A percentile compares a stretch with the other conserved stretches of the same genome.
Conservation (phyloP, 92 coral and sea anemone genomes). For the Nematostella vectensis region DNA sequence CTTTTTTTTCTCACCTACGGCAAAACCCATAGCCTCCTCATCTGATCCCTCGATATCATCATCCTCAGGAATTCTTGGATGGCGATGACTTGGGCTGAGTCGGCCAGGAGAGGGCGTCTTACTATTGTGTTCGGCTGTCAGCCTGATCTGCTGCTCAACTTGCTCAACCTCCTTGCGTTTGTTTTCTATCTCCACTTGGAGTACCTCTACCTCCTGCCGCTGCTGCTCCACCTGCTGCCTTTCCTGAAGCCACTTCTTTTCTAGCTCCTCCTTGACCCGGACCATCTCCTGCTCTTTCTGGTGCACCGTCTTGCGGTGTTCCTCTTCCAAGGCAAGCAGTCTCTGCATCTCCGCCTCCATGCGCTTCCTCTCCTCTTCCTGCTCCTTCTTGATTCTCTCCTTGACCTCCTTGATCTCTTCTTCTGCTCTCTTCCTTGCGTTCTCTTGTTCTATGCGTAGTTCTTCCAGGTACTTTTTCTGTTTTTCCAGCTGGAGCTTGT, state of each 20-base stretch:
- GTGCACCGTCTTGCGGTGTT: constrained; percentile 77
- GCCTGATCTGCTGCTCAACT: constrained; percentile 71
- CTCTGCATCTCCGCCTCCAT: constrained; percentile 92
- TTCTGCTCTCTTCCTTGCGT: constrained; percentile 67
- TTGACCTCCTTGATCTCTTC: constrained; percentile 68
- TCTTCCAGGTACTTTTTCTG: constrained; percentile 90
- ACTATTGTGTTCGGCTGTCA: constrained; percentile 34
- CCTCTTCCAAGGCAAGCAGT: constrained; percentile 77
- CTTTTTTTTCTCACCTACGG: constrained; percentile 45
- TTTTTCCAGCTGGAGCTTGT: constrained; percentile 70
- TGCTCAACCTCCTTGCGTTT: constrained; percentile 80
- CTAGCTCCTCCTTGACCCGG: constrained; percentile 80
- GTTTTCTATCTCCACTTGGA: constrained; percentile 80
- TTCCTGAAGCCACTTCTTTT: constrained; percentile 80
- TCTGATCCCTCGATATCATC: constrained; percentile 22
- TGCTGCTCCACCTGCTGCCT: constrained; percentile 70
- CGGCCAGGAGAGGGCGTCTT: constrained; percentile 29
- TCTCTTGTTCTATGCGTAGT: constrained; percentile 78
- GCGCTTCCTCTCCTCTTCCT: constrained; percentile 78
- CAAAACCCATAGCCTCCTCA: constrained; percentile 25
- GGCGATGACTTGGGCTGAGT: constrained; percentile 12
- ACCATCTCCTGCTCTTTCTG: constrained; percentile 82
- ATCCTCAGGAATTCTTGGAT: constrained; percentile 11
- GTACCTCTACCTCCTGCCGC: constrained; percentile 77
- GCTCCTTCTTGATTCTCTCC: constrained; percentile 77